Evolutionary conservation across 1,140 invertebrate genomes (phyloP).

Genomic region (Condylostylus longicornis): DNA sequence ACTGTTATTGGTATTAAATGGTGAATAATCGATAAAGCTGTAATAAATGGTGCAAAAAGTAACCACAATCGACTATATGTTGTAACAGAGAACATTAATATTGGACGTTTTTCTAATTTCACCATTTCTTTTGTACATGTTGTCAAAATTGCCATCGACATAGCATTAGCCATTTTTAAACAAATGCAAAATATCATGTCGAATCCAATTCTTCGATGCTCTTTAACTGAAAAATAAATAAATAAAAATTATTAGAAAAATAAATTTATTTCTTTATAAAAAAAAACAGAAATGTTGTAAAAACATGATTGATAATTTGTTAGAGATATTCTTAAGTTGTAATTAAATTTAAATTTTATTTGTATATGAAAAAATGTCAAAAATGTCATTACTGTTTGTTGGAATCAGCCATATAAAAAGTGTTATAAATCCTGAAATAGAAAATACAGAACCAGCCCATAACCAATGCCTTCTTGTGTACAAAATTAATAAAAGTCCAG

Average conservation of each 20-base stretch:
- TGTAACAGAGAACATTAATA: slow-evolving; percentile 21
- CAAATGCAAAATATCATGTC: slow-evolving; percentile 24
- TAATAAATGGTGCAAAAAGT: slow-evolving; percentile 17
- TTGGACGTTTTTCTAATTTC: slow-evolving; percentile 16
- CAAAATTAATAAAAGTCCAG: slow-evolving; percentile 27
- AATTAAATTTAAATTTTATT: slow-evolving; percentile 12
- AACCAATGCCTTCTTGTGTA: slow-evolving; percentile 26
- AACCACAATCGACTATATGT: slow-evolving; percentile 21
- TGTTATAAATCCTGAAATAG: slow-evolving; percentile 16
- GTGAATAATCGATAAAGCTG: slow-evolving; percentile 19
- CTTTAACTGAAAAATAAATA: slow-evolving; percentile 7
- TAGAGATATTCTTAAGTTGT: slow-evolving; percentile 3
- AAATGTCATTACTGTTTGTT: slow-evolving; percentile 12
- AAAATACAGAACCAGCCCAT: slow-evolving; percentile 24
- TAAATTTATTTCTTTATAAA: no score
- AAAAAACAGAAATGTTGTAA: no score
- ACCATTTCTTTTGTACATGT: slow-evolving; percentile 28
- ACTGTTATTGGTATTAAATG: slow-evolving; percentile 20
- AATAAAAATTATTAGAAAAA: no score
- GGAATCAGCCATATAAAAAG: slow-evolving; percentile 24
- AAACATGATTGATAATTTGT: neutral
- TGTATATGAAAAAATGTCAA: neutral
- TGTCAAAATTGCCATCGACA: slow-evolving; percentile 22
- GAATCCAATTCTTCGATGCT: slow-evolving; percentile 14
- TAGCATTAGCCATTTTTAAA: slow-evolving; percentile 22